These are phyloP conservation scores for Scaptomyza hsui DNA, from an alignment of 1,140 invertebrate species.

Conservation along the genomic window DNA sequence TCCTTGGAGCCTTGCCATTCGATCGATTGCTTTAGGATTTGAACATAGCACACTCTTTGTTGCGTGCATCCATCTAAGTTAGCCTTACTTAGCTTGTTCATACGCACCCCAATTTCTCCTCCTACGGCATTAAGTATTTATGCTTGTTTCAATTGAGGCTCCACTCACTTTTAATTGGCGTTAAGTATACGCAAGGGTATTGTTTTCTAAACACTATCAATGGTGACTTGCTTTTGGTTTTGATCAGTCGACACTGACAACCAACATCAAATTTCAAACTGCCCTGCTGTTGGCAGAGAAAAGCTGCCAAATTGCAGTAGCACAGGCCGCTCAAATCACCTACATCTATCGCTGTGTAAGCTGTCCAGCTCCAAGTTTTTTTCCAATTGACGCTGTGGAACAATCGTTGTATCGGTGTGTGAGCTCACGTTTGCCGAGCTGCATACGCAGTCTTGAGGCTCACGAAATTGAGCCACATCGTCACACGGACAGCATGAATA, in stretches of 20 bases:
- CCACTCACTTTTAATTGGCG: slow-evolving; percentile 54
- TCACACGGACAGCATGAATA: slow-evolving; percentile 56
- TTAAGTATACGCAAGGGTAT: slow-evolving; percentile 64
- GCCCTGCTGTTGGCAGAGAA: neutral
- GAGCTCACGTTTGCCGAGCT: slow-evolving; percentile 31
- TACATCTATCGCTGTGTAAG: slow-evolving; percentile 64
- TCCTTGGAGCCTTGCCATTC: slow-evolving; percentile 52
- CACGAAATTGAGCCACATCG: slow-evolving; percentile 60
- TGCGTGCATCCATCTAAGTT: slow-evolving; percentile 24
- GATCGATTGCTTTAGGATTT: too few relatives aligned
- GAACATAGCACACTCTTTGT: slow-evolving; percentile 28
- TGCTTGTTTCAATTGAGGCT: slow-evolving; percentile 28
- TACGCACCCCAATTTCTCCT: neutral
- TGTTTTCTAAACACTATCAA: neutral
- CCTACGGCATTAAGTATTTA: slow-evolving; percentile 43
- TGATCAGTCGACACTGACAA: neutral
- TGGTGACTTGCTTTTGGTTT: neutral
- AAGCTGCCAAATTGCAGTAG: neutral
- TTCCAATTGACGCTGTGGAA: slow-evolving; percentile 22
- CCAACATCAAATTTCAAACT: neutral
- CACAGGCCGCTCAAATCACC: slow-evolving; percentile 39
- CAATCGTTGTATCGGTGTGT: slow-evolving; percentile 50
- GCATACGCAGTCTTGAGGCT: slow-evolving; percentile 30
- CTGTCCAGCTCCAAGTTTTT: slow-evolving; percentile 18
- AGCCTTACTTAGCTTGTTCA: slow-evolving; percentile 20